These are phyloP conservation scores for Euclidia mi DNA, from an alignment of 2,888 invertebrate genomes.

Conservation along the genomic window DNA sequence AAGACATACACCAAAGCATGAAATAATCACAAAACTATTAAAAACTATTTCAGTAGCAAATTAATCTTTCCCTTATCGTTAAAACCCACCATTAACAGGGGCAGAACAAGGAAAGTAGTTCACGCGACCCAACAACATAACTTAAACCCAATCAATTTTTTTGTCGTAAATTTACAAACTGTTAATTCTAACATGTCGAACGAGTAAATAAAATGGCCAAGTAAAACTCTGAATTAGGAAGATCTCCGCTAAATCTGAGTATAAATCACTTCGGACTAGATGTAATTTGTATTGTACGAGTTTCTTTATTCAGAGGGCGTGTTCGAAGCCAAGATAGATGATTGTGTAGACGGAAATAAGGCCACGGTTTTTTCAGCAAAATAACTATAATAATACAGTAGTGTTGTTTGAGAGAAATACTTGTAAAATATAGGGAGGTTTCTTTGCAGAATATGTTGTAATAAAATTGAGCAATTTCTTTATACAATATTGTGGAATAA, in stretches of 20 bases:
- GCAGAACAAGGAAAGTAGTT: not conserved
- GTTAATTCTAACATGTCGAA: slow-evolving; percentile 31
- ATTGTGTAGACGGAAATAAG: slow-evolving; percentile 6
- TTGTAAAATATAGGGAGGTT: not conserved
- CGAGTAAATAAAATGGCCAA: slow-evolving; percentile 10
- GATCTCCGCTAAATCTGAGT: no score
- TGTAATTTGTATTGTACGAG: slow-evolving; percentile 47
- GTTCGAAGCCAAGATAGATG: slow-evolving; percentile 16
- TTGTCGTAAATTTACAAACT: slow-evolving; percentile 33
- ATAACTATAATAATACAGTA: slow-evolving; percentile 5
- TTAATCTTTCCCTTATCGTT: no score
- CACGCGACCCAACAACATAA: slow-evolving; percentile 11
- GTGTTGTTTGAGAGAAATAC: not conserved
- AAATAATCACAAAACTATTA: no score
- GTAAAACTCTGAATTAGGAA: slow-evolving; percentile 38
- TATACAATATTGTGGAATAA: no score
- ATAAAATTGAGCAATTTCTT: no score
- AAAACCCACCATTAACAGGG: slow-evolving; percentile 1
- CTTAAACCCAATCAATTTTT: slow-evolving; percentile 32
- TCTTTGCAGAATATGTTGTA: not conserved
- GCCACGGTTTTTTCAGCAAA: slow-evolving; percentile 1
- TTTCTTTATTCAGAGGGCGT: slow-evolving; percentile 32
- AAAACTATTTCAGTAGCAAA: no score
- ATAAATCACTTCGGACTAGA: slow-evolving; percentile 47
- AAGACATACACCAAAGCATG: no score